A percentile compares a stretch with the other conserved stretches of the same genome.
Evolutionary conservation across 2,797 vertebrate genomes (phyloP).

Genomic region (Molossus molossus): DNA sequence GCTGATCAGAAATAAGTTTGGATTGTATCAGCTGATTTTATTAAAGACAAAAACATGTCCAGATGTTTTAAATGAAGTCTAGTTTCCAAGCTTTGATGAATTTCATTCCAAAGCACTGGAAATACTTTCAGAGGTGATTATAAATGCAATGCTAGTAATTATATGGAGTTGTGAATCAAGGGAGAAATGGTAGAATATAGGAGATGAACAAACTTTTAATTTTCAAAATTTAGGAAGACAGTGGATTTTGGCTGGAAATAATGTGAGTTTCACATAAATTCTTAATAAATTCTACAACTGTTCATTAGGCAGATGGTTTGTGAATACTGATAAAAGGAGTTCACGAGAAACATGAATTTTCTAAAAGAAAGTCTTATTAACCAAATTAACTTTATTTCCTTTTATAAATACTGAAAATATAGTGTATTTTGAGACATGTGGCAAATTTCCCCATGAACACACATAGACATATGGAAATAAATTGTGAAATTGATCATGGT

Average conservation of each 20-base stretch:
- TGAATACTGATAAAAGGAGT: neutral
- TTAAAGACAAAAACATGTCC: conserved; percentile 1
- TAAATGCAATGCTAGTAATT: conserved; percentile 24
- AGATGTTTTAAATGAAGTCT: neutral
- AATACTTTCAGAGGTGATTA: conserved; percentile 30
- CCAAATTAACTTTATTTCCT: conserved; percentile 27
- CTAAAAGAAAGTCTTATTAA: conserved; percentile 42
- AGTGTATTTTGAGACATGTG: neutral
- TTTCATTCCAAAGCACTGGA: conserved; percentile 56
- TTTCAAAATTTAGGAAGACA: conserved; percentile 46
- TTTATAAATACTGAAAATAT: neutral
- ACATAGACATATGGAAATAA: neutral
- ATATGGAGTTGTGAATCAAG: neutral
- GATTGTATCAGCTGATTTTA: neutral
- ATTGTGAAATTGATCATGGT: neutral
- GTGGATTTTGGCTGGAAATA: neutral
- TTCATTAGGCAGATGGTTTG: conserved; percentile 11
- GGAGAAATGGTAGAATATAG: neutral
- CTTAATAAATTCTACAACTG: neutral
- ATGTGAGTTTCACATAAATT: neutral
- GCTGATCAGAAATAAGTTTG: neutral
- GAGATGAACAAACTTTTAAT: neutral
- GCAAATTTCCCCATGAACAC: neutral
- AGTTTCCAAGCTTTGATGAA: neutral
- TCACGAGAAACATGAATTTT: conserved; percentile 22